phyloP scores from a whole-genome alignment of 2,113 vertebrate species.

The Spea multiplicata region DNA sequence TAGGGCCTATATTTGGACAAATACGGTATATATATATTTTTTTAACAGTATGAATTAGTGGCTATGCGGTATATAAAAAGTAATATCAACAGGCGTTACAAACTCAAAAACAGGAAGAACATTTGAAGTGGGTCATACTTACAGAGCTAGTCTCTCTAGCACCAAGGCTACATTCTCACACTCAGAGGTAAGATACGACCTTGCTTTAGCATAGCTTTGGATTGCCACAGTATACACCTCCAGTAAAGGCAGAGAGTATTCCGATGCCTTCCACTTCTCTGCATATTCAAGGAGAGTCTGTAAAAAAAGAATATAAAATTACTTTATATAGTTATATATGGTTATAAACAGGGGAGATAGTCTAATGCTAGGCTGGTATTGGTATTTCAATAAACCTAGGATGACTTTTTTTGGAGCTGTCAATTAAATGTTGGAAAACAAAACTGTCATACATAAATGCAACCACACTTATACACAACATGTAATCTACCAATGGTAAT shows the following conservation, averaged over 20 bases:
- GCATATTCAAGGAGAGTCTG: constrained; percentile 90
- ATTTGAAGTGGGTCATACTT: constrained; percentile 63
- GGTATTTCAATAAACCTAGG: too few relatives aligned
- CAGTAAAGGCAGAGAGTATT: constrained; percentile 84
- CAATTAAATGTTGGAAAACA: too few relatives aligned
- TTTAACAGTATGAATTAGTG: too few relatives aligned
- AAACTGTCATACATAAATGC: too few relatives aligned
- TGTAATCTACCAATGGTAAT: too few relatives aligned
- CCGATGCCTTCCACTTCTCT: constrained; percentile 83
- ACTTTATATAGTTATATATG: not conserved
- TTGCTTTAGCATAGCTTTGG: constrained; percentile 83
- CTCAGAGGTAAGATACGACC: constrained; percentile 78
- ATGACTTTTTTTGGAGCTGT: too few relatives aligned
- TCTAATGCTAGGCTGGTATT: not conserved
- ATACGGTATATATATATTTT: too few relatives aligned
- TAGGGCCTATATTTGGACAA: too few relatives aligned
- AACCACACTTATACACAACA: too few relatives aligned
- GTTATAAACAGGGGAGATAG: not conserved
- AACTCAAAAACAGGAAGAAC: too few relatives aligned
- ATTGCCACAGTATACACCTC: constrained; percentile 87
- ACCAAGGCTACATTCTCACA: constrained; percentile 89
- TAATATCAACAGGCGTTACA: too few relatives aligned
- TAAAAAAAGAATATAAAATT: constrained; percentile 51
- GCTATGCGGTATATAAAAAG: too few relatives aligned
- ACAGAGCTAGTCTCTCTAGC: constrained; percentile 89